phyloP scores from a whole-genome alignment of 2,113 vertebrate genomes.

The Platichthys stellatus region DNA sequence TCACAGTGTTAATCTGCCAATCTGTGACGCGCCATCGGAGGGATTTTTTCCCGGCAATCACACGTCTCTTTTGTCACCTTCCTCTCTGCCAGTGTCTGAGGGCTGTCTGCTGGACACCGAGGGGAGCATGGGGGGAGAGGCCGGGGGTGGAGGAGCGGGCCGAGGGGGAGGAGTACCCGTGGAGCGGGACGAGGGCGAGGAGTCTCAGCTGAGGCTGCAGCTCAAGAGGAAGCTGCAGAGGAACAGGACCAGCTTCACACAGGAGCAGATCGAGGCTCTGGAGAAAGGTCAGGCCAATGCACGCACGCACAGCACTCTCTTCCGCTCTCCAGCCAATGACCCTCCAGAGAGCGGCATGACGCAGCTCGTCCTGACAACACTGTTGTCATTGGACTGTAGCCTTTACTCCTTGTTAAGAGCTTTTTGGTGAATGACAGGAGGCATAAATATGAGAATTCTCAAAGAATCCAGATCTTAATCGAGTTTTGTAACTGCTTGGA shows the following conservation, averaged over 20 bases:
- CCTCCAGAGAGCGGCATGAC: constrained; percentile 47
- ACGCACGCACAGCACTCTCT: constrained; percentile 47
- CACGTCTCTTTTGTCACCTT: constrained; percentile 47
- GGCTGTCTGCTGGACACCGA: constrained; percentile 83
- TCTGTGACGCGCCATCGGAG: neutral
- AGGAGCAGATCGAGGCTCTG: constrained; percentile 89
- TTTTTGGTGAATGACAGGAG: constrained; percentile 3
- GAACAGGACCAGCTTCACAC: constrained; percentile 89
- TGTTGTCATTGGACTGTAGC: constrained; percentile 36
- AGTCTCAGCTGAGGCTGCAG: constrained; percentile 88
- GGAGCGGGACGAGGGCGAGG: constrained; percentile 83
- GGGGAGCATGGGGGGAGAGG: constrained; percentile 77
- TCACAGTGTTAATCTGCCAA: neutral
- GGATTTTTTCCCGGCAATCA: constrained; percentile 9
- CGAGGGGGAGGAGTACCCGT: constrained; percentile 73
- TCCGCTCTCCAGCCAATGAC: constrained; percentile 47
- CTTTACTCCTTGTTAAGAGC: constrained; percentile 30
- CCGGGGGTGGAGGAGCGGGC: constrained; percentile 62
- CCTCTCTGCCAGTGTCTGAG: constrained; percentile 73
- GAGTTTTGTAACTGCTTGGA: too few relatives aligned
- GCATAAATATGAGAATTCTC: constrained; percentile 5
- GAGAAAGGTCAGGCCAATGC: constrained; percentile 84
- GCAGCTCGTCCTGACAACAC: constrained; percentile 54
- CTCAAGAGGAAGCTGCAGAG: constrained; percentile 90
- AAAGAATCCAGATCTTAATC: neutral